Conservation (phyloP, 2,888 invertebrate species). For the Ormyrus pomaceus region DNA sequence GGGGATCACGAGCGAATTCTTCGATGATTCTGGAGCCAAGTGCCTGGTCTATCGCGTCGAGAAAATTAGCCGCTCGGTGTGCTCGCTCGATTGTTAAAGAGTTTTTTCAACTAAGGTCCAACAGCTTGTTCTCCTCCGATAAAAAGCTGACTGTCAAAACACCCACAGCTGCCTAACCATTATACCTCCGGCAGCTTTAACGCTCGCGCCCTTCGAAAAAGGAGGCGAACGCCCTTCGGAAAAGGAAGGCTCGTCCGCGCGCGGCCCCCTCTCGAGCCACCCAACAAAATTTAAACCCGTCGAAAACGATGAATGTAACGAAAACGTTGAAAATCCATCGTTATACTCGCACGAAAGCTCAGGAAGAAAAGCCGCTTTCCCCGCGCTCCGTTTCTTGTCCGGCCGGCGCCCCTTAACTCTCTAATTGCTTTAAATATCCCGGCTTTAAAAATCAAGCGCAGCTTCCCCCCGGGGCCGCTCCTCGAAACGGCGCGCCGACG, state of each 20-base stretch:
- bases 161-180: neutral
- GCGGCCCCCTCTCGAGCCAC: neutral
- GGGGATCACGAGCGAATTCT: neutral
- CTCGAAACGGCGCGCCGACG: neutral
- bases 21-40: too few relatives aligned
- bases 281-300: slow-evolving; percentile 20
- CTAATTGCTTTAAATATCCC: slow-evolving; percentile 49
- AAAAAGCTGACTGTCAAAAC: slow-evolving; percentile 1
- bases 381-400: slow-evolving; percentile 11
- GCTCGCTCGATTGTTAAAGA: too few relatives aligned
- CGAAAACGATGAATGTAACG: slow-evolving; percentile 47
- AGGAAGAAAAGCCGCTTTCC: slow-evolving; percentile 41
- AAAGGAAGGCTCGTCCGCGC: too few relatives aligned
- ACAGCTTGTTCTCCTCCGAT: neutral
- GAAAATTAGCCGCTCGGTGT: too few relatives aligned
- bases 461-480: too few relatives aligned
- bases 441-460: slow-evolving; percentile 35
- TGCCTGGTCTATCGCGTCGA: too few relatives aligned
- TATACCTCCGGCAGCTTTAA: neutral
- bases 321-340: slow-evolving; percentile 35
- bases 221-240: too few relatives aligned
- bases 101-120: too few relatives aligned
- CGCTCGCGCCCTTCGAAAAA: neutral
- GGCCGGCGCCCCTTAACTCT: neutral
- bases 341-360: slow-evolving; percentile 34